Base-by-base conservation (phyloP, 2,888 invertebrate genomes). In the Urechis unicinctus region DNA sequence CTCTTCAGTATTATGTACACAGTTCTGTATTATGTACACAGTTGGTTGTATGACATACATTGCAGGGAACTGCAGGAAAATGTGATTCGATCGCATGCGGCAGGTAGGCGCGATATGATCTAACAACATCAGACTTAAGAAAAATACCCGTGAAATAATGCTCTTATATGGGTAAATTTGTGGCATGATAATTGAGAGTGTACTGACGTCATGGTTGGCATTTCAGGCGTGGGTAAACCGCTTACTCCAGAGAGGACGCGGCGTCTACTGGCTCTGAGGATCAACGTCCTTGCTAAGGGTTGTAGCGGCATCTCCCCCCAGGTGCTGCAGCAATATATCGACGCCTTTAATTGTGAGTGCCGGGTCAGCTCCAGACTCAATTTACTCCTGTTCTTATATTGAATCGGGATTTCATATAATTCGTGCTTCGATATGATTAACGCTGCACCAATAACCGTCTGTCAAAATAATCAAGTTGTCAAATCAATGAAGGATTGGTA, bases 241-340 rank as follows among this genome's bases (percentile, higher is more conserved):
- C 68, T 86, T 56, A 75, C 82, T 25, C 83, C 84, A 0, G 81
- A 82, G 56, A 80, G 82, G 62, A 83, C 84, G 0, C 75, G 85
- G 46, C 85, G 84, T 83, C 69, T 86, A 55, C 75, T 86, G 45
- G 85, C 85, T 1, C 73, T 86, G 3, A 72, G 85, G 26, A 85
- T 86, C 64, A 86, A 86, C 68, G 82, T 85, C 1, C 73, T 86
- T 45, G 83, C 85, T n/a, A 86, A 86, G 70, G 86, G 86, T 4
- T 82, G 83, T 78, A 84, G 84, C 62, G 85, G 86, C 5, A 84
- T 86, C 56, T 83, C 84, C 1, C 66, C 83, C 22, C 76, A 78
- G 50, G 83, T 82, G 17, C 77, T 86, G 13, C 75, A 80, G 47
- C 82, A 82, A 63, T 79, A 84, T 60, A 80, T 85, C 24, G 82